Conservation (phyloP, 2,888 invertebrate genomes). For the Troides aeacus region DNA sequence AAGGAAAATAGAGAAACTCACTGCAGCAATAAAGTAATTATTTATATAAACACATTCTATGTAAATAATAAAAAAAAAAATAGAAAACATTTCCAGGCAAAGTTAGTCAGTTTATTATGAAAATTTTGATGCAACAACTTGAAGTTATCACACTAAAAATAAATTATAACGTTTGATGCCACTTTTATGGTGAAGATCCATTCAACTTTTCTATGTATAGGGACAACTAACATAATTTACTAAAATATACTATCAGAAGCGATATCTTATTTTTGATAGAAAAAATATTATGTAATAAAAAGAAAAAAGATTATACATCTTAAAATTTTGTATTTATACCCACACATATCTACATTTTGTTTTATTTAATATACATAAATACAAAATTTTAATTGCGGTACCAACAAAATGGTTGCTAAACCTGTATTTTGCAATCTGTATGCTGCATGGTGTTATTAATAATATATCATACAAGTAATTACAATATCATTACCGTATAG, state of each 20-base stretch:
- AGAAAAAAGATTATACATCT: slow-evolving; percentile 68
- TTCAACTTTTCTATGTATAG: slow-evolving; percentile 67
- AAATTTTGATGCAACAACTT: slow-evolving; percentile 75
- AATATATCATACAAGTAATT: slow-evolving; percentile 79
- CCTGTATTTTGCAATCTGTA: slow-evolving; percentile 76
- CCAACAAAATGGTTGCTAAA: slow-evolving; percentile 77
- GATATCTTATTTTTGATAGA: slow-evolving; percentile 66
- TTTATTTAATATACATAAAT: slow-evolving; percentile 80
- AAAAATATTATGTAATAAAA: slow-evolving; percentile 69
- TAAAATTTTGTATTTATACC: slow-evolving; percentile 81
- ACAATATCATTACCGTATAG: slow-evolving; percentile 79
- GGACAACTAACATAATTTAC: slow-evolving; percentile 73
- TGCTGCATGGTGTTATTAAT: slow-evolving; percentile 75
- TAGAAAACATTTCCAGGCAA: slow-evolving; percentile 67
- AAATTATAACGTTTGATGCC: slow-evolving; percentile 73
- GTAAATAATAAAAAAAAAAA: slow-evolving; percentile 37
- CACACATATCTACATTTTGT: slow-evolving; percentile 80
- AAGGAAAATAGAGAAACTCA: too few relatives aligned
- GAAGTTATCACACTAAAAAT: slow-evolving; percentile 75
- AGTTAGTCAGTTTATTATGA: slow-evolving; percentile 78
- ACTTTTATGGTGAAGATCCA: slow-evolving; percentile 61
- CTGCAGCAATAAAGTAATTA: background rate
- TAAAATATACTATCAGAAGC: slow-evolving; percentile 74
- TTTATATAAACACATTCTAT: slow-evolving; percentile 1
- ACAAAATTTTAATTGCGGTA: slow-evolving; percentile 79